Base-by-base conservation (phyloP, 2,888 invertebrate species). In the Sclerodermus sp. region DNA sequence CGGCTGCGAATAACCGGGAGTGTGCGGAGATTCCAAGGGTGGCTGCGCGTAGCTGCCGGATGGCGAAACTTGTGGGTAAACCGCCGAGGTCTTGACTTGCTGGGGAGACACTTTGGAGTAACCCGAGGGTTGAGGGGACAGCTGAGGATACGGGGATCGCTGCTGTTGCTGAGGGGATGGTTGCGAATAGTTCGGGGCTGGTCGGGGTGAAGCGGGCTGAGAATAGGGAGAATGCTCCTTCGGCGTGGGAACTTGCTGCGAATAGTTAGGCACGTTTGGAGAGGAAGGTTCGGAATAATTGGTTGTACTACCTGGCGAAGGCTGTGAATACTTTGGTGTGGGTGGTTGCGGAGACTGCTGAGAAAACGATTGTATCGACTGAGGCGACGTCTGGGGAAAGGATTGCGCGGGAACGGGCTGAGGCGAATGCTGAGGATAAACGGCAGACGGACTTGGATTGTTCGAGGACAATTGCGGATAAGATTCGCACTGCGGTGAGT, bases 271-370 rank as follows among this genome's bases (percentile, higher is more conserved):
- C 12, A 66, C 52, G 6, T 60, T 48, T 29, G 62, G 53, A 14
- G 70, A 68, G 6, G 70, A 68, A 2, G 67, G 62, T 41, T 72
- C 69, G 4, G 70, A 66, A 43, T 66, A 70, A 45, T 64, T 73
- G 3, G 67, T 64, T 0, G 70, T 64, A n/a, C 65, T 62, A 80
- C 84, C 68, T 18, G 78, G 66, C 2, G 70, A 70, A 1, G 71
- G 58, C 49, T 75, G 74, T n/a, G 74, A 74, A 49, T 82, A 82
- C 64, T 79, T 82, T 30, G 86, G 82, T 3, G 47, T 23, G 8
- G 23, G 64, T 40, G 57, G 23, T 23, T 57, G 68, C 0, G 70
- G 69, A 9, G 71, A 71, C 34, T 64, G 53, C 18, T 71, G 71
- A 1, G 70, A 64, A 40, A 71, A 71, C 43, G 50, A 66, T 60